A percentile compares a stretch with the other conserved stretches of the same genome.
phyloP scores from a whole-genome alignment of 53 echinoderm and acorn worm genomes.

The Arbacia lixula region DNA sequence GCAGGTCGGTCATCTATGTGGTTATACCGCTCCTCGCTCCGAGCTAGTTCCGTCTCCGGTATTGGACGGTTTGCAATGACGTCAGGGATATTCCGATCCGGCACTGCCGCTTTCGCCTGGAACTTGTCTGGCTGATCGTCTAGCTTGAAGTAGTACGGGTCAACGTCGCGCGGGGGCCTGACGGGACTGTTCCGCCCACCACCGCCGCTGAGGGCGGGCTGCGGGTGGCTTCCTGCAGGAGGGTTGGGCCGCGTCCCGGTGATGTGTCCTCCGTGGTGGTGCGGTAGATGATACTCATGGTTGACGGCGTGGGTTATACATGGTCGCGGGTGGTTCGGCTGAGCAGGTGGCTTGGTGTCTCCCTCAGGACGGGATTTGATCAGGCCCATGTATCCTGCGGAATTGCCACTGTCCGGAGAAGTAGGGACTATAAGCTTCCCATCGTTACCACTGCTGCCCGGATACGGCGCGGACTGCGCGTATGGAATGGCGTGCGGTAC shows the following conservation, averaged over 20 bases:
- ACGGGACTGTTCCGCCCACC: neutral
- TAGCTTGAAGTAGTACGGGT: slow-evolving; percentile 48
- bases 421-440: no score
- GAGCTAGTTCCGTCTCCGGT: neutral
- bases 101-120: neutral
- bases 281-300: slow-evolving; percentile 42
- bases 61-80: slow-evolving; percentile 36
- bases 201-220: slow-evolving; percentile 12
- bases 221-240: neutral
- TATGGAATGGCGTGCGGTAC: slow-evolving; percentile 33
- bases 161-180: neutral
- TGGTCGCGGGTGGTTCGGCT: slow-evolving; percentile 4
- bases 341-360: neutral
- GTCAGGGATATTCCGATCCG: slow-evolving; percentile 42
- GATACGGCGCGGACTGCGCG: slow-evolving; percentile 36
- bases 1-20: neutral
- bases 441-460: neutral
- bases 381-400: slow-evolving; percentile 36
- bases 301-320: slow-evolving; percentile 36
- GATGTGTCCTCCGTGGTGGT: slow-evolving; percentile 6
- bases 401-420: neutral
- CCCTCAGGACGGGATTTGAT: slow-evolving; percentile 19
- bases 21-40: neutral
- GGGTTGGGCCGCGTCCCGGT: neutral
- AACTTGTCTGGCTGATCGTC: neutral